These are phyloP conservation scores for Rhodophaea formosa DNA, from an alignment of 2,888 invertebrate genomes.

Conservation along the genomic window DNA sequence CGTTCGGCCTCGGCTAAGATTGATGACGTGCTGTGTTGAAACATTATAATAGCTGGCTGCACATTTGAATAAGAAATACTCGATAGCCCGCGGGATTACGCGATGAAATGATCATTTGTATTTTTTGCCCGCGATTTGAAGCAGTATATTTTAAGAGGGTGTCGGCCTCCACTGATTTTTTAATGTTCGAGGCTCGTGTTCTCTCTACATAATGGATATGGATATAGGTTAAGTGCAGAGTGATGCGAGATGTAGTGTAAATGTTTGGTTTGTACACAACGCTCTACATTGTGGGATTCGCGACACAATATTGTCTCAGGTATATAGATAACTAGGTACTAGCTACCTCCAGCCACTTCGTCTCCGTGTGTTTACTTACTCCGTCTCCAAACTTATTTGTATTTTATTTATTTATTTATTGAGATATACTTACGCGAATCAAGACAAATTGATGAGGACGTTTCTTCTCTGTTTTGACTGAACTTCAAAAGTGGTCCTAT, in stretches of 20 bases:
- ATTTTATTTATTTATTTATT: too few species aligned
- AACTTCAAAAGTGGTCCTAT: too few species aligned
- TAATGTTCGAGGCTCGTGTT: slow-evolving; percentile 18
- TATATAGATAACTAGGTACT: not conserved
- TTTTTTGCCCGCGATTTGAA: slow-evolving; percentile 46
- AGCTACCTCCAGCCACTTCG: too few species aligned
- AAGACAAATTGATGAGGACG: too few species aligned
- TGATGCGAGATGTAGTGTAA: slow-evolving; percentile 7
- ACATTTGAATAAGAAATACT: slow-evolving; percentile 73
- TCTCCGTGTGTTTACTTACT: too few species aligned
- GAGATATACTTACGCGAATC: too few species aligned
- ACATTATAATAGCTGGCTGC: slow-evolving; percentile 72
- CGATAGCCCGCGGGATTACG: slow-evolving; percentile 63
- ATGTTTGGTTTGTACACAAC: slow-evolving; percentile 7
- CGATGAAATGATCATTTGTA: slow-evolving; percentile 58
- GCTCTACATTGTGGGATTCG: not conserved
- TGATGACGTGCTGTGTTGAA: slow-evolving; percentile 71
- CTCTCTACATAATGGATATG: slow-evolving; percentile 12
- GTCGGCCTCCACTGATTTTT: slow-evolving; percentile 24
- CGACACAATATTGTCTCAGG: not conserved
- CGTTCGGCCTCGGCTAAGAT: slow-evolving; percentile 71
- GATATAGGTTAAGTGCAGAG: slow-evolving; percentile 12
- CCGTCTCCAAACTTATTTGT: too few species aligned
- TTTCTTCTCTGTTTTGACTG: too few species aligned
- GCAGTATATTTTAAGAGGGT: slow-evolving; percentile 30